These are phyloP conservation scores for Pomacea canaliculata DNA, from an alignment of 2,888 invertebrate genomes.

Conservation along the genomic window DNA sequence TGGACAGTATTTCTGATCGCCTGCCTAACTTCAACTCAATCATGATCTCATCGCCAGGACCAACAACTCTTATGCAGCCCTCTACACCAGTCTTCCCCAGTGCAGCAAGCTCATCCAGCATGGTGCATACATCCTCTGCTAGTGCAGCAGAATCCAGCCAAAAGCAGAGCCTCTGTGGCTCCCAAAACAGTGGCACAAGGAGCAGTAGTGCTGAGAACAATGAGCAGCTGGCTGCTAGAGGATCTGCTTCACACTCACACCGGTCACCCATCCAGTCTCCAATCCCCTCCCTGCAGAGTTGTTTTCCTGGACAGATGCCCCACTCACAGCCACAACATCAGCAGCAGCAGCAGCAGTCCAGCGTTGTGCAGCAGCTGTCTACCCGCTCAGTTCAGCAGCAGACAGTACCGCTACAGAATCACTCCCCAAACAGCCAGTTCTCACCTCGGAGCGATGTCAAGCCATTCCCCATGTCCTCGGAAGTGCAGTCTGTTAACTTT, in stretches of 20 bases:
- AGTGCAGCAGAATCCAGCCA: neutral
- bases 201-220: neutral
- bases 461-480: neutral
- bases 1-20: slow-evolving; percentile 33
- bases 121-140: slow-evolving; percentile 6
- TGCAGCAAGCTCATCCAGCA: slow-evolving; percentile 1
- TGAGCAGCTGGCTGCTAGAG: neutral
- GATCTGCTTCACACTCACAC: neutral
- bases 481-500: neutral
- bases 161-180: neutral
- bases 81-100: slow-evolving; percentile 22
- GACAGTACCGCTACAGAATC: neutral
- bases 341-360: slow-evolving; percentile 12
- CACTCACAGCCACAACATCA: slow-evolving; percentile 2
- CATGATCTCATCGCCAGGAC: slow-evolving; percentile 18
- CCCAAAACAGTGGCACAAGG: neutral
- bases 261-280: slow-evolving; percentile 16
- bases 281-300: slow-evolving; percentile 10
- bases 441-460: neutral
- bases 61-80: slow-evolving; percentile 5
- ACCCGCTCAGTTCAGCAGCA: slow-evolving; percentile 1
- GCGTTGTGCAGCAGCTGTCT: neutral
- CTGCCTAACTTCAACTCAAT: slow-evolving; percentile 36
- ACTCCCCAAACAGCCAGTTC: neutral
- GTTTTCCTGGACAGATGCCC: slow-evolving; percentile 20